Percentiles rank a stretch among this genome's conserved stretches.
These are phyloP conservation scores for Cheirogaleus medius DNA, from an alignment of 2,113 vertebrate species.

Conservation along the genomic window DNA sequence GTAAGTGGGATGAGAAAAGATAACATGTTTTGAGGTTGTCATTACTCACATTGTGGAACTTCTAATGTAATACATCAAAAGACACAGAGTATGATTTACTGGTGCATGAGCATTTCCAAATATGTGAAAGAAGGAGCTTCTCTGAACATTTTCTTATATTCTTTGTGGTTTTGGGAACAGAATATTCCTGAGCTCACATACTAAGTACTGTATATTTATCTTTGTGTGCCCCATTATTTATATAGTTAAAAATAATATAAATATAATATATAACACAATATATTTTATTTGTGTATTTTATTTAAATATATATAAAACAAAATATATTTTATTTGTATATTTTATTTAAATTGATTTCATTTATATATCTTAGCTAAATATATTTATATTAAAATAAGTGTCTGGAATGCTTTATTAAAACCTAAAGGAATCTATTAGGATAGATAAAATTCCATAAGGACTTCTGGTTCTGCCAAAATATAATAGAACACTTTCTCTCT, in stretches of 20 bases:
- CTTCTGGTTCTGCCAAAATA: not conserved
- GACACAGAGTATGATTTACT: not conserved
- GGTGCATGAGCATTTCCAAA: not conserved
- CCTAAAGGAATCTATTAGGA: not conserved
- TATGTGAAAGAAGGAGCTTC: not conserved
- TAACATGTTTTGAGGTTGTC: conserved; percentile 29
- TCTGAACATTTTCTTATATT: not conserved
- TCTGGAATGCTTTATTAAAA: not conserved
- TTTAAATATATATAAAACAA: not conserved
- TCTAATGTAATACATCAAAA: conserved; percentile 1
- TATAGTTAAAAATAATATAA: not conserved
- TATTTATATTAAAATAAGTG: not conserved
- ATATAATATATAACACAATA: not conserved
- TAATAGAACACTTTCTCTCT: not conserved
- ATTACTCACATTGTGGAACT: conserved; percentile 16
- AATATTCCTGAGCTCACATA: not conserved
- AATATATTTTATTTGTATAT: not conserved
- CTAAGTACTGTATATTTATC: not conserved
- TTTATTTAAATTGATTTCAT: not conserved
- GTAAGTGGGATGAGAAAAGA: conserved; percentile 43
- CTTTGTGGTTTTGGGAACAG: not conserved
- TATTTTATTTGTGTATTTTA: not conserved
- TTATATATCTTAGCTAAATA: not conserved
- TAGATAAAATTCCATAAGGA: not conserved
- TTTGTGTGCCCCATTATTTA: not conserved